phyloP scores from a whole-genome alignment of 1,140 invertebrate genomes.

The Listronotus bonariensis region DNA sequence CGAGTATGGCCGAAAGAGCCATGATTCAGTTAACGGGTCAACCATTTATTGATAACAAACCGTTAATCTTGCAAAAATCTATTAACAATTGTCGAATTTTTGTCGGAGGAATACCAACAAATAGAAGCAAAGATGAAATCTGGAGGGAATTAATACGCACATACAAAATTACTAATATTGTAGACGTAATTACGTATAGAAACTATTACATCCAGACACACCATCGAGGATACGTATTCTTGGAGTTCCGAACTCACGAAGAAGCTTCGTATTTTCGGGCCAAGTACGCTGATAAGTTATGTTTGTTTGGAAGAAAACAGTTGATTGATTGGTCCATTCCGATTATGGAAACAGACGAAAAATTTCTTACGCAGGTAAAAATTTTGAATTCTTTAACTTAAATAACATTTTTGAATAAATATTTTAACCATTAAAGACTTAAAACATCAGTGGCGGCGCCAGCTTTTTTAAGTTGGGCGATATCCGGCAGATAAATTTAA shows the following conservation, averaged over 20 bases:
- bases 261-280: constrained; percentile 78
- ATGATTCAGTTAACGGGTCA: background rate
- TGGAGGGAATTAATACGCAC: constrained; percentile 65
- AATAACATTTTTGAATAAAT: too few species aligned
- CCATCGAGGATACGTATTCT: constrained; percentile 80
- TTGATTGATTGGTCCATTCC: constrained; percentile 40
- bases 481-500: too few species aligned
- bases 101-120: constrained; percentile 77
- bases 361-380: too few species aligned
- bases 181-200: constrained; percentile 78
- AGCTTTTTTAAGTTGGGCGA: too few species aligned
- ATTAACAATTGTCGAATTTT: constrained; percentile 80
- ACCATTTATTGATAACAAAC: constrained; percentile 8
- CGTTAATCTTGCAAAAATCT: constrained; percentile 24
- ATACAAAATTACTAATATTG: constrained; percentile 61
- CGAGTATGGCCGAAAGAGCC: constrained; percentile 22
- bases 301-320: constrained; percentile 25
- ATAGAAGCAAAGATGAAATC: constrained; percentile 72
- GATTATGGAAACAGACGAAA: background rate
- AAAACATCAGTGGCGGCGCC: too few species aligned
- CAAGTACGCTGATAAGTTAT: constrained; percentile 24
- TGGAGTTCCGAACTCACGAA: constrained; percentile 82
- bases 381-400: too few species aligned
- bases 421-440: too few species aligned
- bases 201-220: constrained; percentile 8